These are phyloP conservation scores for Chunga burmeisteri DNA, from an alignment of 2,113 vertebrate genomes.

Conservation along the genomic window DNA sequence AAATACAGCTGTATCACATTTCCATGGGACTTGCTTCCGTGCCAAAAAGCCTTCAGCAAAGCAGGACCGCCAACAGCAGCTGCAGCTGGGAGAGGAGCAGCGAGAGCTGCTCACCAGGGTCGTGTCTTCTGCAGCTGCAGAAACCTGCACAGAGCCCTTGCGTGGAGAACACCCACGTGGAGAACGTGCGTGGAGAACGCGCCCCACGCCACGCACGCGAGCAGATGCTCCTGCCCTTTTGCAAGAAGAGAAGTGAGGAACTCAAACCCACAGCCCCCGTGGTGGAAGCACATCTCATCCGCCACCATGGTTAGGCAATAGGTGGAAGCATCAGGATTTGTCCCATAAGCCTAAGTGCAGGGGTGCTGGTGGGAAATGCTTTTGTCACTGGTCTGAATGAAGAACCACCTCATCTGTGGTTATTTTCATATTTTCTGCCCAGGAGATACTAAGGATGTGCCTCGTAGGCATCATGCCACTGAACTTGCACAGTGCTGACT, in stretches of 20 bases:
- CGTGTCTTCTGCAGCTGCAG: not conserved
- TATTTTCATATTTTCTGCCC: not conserved
- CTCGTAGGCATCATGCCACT: fast-evolving
- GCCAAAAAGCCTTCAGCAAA: not conserved
- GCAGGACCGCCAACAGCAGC: not conserved
- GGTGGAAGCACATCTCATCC: not conserved
- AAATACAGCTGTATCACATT: not conserved
- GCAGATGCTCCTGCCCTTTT: not conserved
- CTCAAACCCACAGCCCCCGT: not conserved
- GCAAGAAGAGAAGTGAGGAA: not conserved
- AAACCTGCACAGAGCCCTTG: not conserved
- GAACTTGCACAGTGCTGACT: not conserved
- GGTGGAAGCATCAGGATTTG: not conserved
- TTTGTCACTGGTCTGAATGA: not conserved
- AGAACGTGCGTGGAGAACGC: fast-evolving
- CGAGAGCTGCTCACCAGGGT: not conserved
- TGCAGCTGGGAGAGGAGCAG: not conserved
- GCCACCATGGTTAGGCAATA: not conserved
- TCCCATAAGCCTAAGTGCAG: not conserved
- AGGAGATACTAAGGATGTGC: not conserved
- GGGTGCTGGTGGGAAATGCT: not conserved
- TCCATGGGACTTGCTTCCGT: not conserved
- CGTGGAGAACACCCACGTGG: fast-evolving
- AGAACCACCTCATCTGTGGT: not conserved
- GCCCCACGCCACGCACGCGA: not conserved